Percentiles rank a stretch among this genome's conserved stretches.
These are phyloP conservation scores for Chascanopsetta lugubris DNA, from an alignment of 2,113 vertebrate genomes.

Conservation along the genomic window DNA sequence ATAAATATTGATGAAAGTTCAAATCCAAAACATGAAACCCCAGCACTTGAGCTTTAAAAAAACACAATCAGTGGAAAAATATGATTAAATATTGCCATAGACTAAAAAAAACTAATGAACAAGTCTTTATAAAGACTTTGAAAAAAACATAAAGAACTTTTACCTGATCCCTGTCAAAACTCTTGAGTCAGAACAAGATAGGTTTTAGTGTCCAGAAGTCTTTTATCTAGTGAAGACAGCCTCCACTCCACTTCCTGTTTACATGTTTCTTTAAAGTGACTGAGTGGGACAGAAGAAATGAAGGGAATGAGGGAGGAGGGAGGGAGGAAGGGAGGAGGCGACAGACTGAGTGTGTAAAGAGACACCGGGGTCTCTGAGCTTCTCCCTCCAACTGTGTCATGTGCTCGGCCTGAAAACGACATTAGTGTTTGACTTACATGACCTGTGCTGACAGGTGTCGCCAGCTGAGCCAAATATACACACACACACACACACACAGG, in stretches of 20 bases:
- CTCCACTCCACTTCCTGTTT: conserved; percentile 35
- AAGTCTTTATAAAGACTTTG: too few relatives aligned
- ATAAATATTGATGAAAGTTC: too few relatives aligned
- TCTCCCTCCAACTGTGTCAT: conserved; percentile 21
- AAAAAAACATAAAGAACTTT: too few relatives aligned
- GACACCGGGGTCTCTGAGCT: conserved; percentile 16
- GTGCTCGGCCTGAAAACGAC: conserved; percentile 8
- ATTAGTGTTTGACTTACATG: conserved; percentile 17
- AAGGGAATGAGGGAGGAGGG: conserved; percentile 47
- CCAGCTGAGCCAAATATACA: background rate
- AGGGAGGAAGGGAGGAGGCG: too few relatives aligned
- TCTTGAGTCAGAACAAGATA: background rate
- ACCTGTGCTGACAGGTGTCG: conserved; percentile 4
- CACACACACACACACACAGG: background rate
- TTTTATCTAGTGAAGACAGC: conserved; percentile 14
- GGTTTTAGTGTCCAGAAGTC: background rate
- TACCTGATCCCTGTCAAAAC: background rate
- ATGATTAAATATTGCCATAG: too few relatives aligned
- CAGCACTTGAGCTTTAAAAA: too few relatives aligned
- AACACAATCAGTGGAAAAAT: too few relatives aligned
- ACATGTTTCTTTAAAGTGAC: background rate
- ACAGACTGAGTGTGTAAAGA: conserved; percentile 22
- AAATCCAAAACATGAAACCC: too few relatives aligned
- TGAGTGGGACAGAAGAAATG: background rate
- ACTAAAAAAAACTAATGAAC: too few relatives aligned